Evolutionary conservation across 2,888 invertebrate species (phyloP).

Genomic region (Nysson spinosus): DNA sequence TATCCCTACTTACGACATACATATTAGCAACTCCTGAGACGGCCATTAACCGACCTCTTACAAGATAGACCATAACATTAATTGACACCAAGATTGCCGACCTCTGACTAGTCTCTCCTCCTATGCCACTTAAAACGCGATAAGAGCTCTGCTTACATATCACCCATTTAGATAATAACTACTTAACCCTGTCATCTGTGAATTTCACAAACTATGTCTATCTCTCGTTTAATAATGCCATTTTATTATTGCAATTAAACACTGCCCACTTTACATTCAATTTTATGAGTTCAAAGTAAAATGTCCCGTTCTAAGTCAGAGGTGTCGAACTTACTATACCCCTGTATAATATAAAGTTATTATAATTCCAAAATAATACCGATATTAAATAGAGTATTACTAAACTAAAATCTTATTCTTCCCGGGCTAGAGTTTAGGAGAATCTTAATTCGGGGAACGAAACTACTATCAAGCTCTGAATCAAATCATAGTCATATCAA

Average conservation of each 20-base stretch:
- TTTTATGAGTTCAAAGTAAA: not conserved
- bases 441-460: no score
- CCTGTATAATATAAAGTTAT: no score
- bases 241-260: constrained; percentile 27
- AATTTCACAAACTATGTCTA: constrained; percentile 17
- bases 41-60: constrained; percentile 53
- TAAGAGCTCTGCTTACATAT: constrained; percentile 30
- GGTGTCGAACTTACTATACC: no score
- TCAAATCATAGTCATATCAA: no score
- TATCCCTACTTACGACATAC: constrained; percentile 52
- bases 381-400: no score
- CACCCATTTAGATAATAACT: constrained; percentile 35
- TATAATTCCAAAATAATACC: no score
- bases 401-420: no score
- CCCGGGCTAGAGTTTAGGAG: no score
- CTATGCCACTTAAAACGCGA: constrained; percentile 13
- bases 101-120: constrained; percentile 29
- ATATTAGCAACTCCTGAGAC: constrained; percentile 64
- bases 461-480: no score
- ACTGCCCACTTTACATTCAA: not conserved
- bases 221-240: not conserved
- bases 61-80: constrained; percentile 57
- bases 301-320: no score
- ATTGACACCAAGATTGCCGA: constrained; percentile 53
- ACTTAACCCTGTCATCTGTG: constrained; percentile 1